Evolutionary conservation across 2,888 invertebrate genomes (phyloP).

Genomic region (Noctua comes): DNA sequence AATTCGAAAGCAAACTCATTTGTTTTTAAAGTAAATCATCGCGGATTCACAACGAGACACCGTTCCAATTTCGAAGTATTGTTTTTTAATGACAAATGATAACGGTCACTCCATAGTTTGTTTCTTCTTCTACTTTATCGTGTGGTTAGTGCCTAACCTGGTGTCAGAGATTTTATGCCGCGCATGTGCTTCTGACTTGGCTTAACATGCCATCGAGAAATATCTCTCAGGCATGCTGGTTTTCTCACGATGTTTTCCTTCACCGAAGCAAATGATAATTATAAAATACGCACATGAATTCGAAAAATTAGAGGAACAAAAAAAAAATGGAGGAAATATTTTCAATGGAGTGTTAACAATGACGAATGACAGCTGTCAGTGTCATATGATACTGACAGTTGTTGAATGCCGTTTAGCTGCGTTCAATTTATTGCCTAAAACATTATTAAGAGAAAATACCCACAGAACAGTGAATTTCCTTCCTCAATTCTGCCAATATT

Average conservation of each 20-base stretch:
- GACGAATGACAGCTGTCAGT: background rate
- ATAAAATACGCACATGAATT: too few relatives aligned
- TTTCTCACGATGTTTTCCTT: too few relatives aligned
- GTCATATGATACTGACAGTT: background rate
- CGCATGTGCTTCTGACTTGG: too few relatives aligned
- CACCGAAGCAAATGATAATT: too few relatives aligned
- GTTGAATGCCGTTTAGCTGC: background rate
- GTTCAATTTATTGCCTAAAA: background rate
- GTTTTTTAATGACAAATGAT: background rate
- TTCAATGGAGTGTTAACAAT: background rate
- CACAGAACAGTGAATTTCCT: background rate
- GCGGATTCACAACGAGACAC: background rate
- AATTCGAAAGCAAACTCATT: background rate
- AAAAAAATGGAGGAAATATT: background rate
- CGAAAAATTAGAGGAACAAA: too few relatives aligned
- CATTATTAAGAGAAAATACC: background rate
- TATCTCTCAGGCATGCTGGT: too few relatives aligned
- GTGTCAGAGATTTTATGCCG: too few relatives aligned
- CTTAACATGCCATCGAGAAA: too few relatives aligned
- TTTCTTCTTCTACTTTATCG: too few relatives aligned
- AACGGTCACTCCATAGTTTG: too few relatives aligned
- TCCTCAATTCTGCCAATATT: constrained; percentile 14
- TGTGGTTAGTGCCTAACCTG: too few relatives aligned
- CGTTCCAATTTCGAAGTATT: background rate
- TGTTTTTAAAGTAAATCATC: background rate